Conservation (phyloP, 2,113 vertebrate species). For the Myrmecophaga tridactyla region DNA sequence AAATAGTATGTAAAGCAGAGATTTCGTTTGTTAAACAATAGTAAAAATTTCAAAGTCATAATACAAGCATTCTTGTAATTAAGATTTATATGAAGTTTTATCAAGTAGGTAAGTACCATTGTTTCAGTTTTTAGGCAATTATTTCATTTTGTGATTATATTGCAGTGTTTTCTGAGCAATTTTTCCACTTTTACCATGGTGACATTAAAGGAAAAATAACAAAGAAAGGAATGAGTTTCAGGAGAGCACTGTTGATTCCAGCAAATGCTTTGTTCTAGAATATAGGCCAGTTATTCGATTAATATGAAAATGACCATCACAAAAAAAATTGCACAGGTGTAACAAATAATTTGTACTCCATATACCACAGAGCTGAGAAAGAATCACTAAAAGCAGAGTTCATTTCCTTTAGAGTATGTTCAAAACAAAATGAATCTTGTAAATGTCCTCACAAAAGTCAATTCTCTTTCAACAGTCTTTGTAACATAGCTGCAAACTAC, state of each 20-base stretch:
- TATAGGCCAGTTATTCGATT: not conserved
- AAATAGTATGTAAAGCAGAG: slow-evolving; percentile 44
- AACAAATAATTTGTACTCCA: slow-evolving; percentile 54
- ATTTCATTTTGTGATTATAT: slow-evolving; percentile 45
- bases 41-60: slow-evolving; percentile 38
- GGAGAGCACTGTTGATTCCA: not conserved
- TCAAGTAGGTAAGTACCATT: not conserved
- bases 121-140: slow-evolving; percentile 32
- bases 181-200: not conserved
- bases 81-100: slow-evolving; percentile 32
- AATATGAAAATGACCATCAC: slow-evolving; percentile 11
- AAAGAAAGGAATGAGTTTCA: slow-evolving; percentile 2
- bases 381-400: slow-evolving; percentile 51
- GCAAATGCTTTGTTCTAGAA: slow-evolving; percentile 34
- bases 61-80: slow-evolving; percentile 18
- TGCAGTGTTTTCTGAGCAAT: slow-evolving; percentile 33
- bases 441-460: slow-evolving; percentile 72
- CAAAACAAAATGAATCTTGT: slow-evolving; percentile 71
- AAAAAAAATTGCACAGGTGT: slow-evolving; percentile 25
- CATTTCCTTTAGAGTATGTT: slow-evolving; percentile 55
- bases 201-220: slow-evolving; percentile 33
- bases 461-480: slow-evolving; percentile 45
- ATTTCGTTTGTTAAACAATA: slow-evolving; percentile 59
- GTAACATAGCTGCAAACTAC: slow-evolving; percentile 73
- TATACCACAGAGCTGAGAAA: slow-evolving; percentile 36